Conservation (phyloP, 2,888 invertebrate species). For the Gastrophysa polygoni region DNA sequence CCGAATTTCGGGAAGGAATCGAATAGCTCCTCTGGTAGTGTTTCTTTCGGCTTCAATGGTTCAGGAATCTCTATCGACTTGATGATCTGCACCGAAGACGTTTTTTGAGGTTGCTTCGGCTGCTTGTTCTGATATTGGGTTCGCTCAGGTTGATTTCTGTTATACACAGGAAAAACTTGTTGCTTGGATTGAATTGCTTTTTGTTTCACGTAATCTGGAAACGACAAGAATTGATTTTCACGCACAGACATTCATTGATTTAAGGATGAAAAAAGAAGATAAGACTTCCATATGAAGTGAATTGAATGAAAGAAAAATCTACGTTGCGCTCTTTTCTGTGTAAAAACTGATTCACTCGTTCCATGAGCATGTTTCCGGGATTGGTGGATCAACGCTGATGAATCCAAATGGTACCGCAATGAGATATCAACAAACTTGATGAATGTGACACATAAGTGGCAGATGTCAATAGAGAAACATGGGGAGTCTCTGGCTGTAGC, state of each 20-base stretch:
- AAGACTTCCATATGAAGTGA: no score
- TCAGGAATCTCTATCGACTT: not conserved
- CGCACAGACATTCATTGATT: not conserved
- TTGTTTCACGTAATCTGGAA: constrained; percentile 2
- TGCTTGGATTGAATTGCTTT: not conserved
- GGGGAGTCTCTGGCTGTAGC: no score
- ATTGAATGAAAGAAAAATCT: no score
- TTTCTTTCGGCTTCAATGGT: not conserved
- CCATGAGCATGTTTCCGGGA: no score
- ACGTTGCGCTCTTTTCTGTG: no score
- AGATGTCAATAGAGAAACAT: no score
- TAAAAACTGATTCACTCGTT: no score
- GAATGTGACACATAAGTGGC: no score
- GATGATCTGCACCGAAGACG: not conserved
- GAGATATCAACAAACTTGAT: no score
- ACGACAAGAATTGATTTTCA: not conserved
- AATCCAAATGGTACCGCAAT: no score
- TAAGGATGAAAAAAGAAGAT: not conserved
- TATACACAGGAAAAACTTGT: not conserved
- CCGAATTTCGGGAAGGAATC: not conserved
- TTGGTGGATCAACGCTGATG: no score
- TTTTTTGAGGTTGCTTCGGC: not conserved
- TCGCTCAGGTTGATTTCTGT: not conserved
- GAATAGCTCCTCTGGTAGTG: not conserved
- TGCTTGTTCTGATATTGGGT: not conserved